Conservation (phyloP, 2,888 invertebrate species). For the Trichacis sp. region DNA sequence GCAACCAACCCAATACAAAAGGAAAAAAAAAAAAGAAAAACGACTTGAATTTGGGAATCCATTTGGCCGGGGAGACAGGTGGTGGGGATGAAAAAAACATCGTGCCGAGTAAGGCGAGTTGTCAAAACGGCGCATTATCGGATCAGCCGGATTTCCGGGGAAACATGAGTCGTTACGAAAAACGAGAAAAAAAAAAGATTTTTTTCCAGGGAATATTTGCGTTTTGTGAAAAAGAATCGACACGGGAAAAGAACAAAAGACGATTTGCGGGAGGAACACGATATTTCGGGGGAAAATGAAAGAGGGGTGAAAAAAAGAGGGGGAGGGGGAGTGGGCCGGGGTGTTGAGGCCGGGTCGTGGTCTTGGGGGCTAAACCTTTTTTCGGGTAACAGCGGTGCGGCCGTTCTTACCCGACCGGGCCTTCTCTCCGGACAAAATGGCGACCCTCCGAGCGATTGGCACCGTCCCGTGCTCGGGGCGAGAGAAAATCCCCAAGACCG, state of each 20-base stretch:
- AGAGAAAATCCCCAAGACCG: not conserved
- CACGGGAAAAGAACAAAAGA: conserved; percentile 17
- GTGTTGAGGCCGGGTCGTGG: conserved; percentile 19
- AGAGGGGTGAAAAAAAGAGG: no score
- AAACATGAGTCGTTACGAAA: conserved; percentile 2
- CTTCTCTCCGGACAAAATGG: conserved; percentile 68
- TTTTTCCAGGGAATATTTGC: not conserved
- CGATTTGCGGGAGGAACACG: conserved; percentile 9
- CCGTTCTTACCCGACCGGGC: conserved; percentile 61
- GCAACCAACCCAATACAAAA: no score
- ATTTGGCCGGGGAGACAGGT: not conserved
- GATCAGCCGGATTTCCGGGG: conserved; percentile 4
- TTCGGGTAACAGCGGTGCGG: conserved; percentile 50
- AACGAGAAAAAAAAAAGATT: not conserved
- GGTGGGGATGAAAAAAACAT: not conserved
- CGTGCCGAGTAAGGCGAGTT: conserved; percentile 1
- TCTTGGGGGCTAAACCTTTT: conserved; percentile 30
- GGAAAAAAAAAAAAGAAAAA: not conserved
- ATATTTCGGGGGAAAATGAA: not conserved
- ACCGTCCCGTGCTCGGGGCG: conserved; percentile 44
- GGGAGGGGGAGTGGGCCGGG: not conserved
- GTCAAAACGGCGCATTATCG: conserved; percentile 19
- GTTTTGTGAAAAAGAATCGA: not conserved
- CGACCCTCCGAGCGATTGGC: conserved; percentile 65
- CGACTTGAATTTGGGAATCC: not conserved